Evolutionary conservation across 2,113 vertebrate genomes (phyloP), one percentile per base, ranked within the genome.

Genomic region (Heteronetta atricapilla): DNA sequence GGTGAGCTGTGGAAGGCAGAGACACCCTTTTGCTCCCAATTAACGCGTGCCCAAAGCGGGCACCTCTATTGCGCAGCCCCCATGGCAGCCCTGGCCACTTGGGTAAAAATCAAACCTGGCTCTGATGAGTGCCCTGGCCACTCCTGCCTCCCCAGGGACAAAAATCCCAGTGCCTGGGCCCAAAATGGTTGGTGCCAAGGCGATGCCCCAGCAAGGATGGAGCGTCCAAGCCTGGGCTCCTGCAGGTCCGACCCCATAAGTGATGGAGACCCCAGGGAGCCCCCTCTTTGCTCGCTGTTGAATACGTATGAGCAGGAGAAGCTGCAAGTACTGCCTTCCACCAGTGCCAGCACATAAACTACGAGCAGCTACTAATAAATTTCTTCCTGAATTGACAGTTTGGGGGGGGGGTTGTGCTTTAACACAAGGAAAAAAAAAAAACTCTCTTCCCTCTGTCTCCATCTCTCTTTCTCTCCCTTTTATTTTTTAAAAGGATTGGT

Each of bases 291-390:
- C 11, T 55, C n/a, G 22, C 70, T 21, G 1, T 17, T 40, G 28
- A 33, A 29, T 0, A 5, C 17, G 4, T 0, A 8, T n/a, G 13
- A 28, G 50, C 82, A 62, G 4, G 6, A 25, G 19, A 9, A 79
- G 40, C 66, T 28, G 0, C 26, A 4, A 6, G 48, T 3, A 0
- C 13, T 40, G n/a, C 59, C 60, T 89, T 46, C 64, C 50, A 31
- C 29, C 2, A 6, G 55, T 42, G 3, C 48, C 23, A 82, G 83
- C 69, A 13, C 72, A 5, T 5, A 28, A 48, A n/a, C 19, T 26
- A 33, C 33, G 56, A 88, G 52, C 79, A 93, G 85, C 26, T 66
- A 23, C 79, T 90, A 34, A 94, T 86, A 86, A 88, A 84, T 95
- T 83, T 77, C 92, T 91, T 69, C 52, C 59, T 15, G 26, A 81